Evolutionary conservation across 2,113 vertebrate species (phyloP).

Genomic region (Callithrix jacchus): DNA sequence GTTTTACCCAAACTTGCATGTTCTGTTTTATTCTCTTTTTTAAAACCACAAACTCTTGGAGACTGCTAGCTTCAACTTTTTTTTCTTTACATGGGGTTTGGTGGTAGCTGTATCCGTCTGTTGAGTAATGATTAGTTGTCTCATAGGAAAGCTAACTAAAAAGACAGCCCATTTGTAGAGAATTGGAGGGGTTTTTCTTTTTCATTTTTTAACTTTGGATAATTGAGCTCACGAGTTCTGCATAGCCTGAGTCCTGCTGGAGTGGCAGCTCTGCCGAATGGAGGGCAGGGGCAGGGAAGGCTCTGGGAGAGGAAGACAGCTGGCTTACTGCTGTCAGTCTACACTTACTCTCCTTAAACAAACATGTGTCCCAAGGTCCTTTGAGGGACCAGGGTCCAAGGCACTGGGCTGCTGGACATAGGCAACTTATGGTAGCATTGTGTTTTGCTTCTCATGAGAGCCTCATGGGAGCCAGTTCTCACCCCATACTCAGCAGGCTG

Average conservation of each 20-base stretch:
- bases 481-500: neutral
- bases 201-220: neutral
- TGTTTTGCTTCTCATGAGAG: neutral
- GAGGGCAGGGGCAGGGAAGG: neutral
- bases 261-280: accelerated
- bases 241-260: neutral
- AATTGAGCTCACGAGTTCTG: neutral
- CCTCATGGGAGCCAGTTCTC: neutral
- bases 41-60: neutral
- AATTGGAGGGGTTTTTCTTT: neutral
- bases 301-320: neutral
- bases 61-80: neutral
- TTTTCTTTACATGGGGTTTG: neutral
- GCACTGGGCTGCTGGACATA: neutral
- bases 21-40: neutral
- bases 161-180: conserved; percentile 4
- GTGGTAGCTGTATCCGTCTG: neutral
- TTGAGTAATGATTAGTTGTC: neutral
- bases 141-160: neutral
- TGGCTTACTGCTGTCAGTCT: neutral
- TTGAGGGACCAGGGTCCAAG: neutral
- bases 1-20: neutral
- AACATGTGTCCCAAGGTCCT: neutral
- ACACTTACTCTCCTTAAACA: accelerated
- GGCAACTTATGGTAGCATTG: accelerated